Conservation (phyloP, 2,113 vertebrate genomes). For the Deroptyus accipitrinus region DNA sequence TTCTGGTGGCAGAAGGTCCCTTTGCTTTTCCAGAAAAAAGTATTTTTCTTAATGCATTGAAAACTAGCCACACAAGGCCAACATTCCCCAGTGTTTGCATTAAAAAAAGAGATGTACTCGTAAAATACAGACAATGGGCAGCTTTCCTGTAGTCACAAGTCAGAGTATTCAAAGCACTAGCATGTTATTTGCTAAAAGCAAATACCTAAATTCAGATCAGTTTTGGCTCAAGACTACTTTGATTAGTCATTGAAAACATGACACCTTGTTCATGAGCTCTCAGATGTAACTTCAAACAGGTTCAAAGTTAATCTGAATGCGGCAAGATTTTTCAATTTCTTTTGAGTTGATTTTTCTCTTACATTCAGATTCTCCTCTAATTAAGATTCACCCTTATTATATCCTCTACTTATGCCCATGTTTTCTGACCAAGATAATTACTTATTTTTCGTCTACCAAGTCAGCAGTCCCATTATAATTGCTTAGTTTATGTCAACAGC, state of each 20-base stretch:
- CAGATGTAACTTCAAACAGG: neutral
- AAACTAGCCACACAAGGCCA: slow-evolving; percentile 14
- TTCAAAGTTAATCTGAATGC: neutral
- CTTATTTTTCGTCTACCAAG: neutral
- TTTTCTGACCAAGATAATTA: neutral
- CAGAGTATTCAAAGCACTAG: neutral
- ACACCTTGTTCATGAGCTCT: neutral
- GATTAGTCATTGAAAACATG: neutral
- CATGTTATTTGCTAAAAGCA: neutral
- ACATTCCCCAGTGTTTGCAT: neutral
- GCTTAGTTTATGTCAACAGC: neutral
- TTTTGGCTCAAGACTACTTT: neutral
- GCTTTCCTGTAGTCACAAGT: neutral
- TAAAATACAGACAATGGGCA: neutral
- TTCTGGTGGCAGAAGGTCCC: slow-evolving; percentile 11
- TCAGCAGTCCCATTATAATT: neutral
- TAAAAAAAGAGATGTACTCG: neutral
- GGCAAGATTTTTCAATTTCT: neutral
- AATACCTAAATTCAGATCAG: neutral
- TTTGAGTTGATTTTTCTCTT: neutral
- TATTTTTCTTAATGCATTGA: neutral
- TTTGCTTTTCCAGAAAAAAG: neutral
- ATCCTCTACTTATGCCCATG: neutral
- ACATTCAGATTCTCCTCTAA: neutral
- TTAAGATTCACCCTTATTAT: neutral